Percentiles rank a stretch among this genome's conserved stretches.
Conservation (phyloP, 2,797 vertebrate genomes). For the Lagocephalus sceleratus region DNA sequence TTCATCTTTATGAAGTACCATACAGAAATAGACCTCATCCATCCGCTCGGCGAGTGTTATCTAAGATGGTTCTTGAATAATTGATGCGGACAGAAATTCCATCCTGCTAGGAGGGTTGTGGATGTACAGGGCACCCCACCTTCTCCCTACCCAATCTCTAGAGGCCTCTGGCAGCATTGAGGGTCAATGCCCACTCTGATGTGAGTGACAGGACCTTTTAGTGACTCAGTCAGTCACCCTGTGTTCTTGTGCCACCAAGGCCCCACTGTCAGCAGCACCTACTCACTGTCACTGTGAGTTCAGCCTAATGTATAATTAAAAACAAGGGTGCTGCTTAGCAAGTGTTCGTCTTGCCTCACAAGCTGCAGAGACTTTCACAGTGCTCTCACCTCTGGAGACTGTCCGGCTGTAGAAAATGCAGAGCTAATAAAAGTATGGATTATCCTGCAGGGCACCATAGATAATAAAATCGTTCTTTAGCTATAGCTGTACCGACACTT, state of each 20-base stretch:
- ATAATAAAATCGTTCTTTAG: slow-evolving; percentile 25
- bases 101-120: slow-evolving; percentile 61
- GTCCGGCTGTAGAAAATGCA: slow-evolving; percentile 26
- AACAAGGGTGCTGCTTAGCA: slow-evolving; percentile 52
- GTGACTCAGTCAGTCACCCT: slow-evolving; percentile 59
- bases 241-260: slow-evolving; percentile 52
- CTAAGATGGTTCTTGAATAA: slow-evolving; percentile 74
- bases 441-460: slow-evolving; percentile 19
- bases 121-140: slow-evolving; percentile 59
- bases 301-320: slow-evolving; percentile 69
- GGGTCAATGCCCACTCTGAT: slow-evolving; percentile 57
- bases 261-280: slow-evolving; percentile 43
- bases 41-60: slow-evolving; percentile 70
- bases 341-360: slow-evolving; percentile 46
- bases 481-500: slow-evolving; percentile 4
- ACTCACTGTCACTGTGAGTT: slow-evolving; percentile 55
- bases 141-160: slow-evolving; percentile 51
- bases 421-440: slow-evolving; percentile 54
- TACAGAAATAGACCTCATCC: slow-evolving; percentile 77
- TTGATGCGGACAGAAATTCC: slow-evolving; percentile 76
- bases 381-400: slow-evolving; percentile 16
- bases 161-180: slow-evolving; percentile 34
- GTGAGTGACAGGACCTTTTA: slow-evolving; percentile 60
- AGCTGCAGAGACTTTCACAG: slow-evolving; percentile 26
- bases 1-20: slow-evolving; percentile 72